Evolutionary conservation across 2,113 vertebrate genomes (phyloP), one percentile per base, ranked within the genome.

Genomic region (Hyperopisus bebe): DNA sequence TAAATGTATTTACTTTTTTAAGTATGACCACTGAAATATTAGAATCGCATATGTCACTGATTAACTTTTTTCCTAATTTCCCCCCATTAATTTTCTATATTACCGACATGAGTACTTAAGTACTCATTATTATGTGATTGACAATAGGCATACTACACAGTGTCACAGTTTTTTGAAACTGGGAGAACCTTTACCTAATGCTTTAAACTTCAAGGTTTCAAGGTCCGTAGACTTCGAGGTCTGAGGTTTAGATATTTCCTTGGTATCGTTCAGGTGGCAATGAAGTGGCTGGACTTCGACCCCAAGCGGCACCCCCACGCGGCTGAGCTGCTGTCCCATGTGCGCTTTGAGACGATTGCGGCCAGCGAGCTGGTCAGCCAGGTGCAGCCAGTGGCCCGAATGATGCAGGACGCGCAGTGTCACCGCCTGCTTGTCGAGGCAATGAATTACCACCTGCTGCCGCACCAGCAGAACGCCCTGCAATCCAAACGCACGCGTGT

Each of bases 361-460:
- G 96, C 97, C 91, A 94, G 95, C 0, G 96, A 97, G 94, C 92
- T 97, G 91, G 96, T 97, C 89, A 96, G 95, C 9, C 94, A 96
- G 48, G 94, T 97, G 90, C 97, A 97, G 90, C 96, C 97, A 0
- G 96, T 97, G 88, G 95, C 97, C 19, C 93, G 92, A 66, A 97
- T 97, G 97, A 97, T 97, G 97, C 94, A 94, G 91, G 96, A 97
- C 62, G 94, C 96, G 0, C 95, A 95, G 86, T 97, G 97, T 88
- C 97, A 97, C 94, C 95, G 94, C 86, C 94, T 97, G 90, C 94
- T 97, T 13, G 96, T 97, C 89, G 96, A 97, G n/a, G 97, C 97
- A 83, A 97, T 97, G 97, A 97, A 97, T 94, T 97, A 97, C 94
- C 97, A 97, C 94, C 94, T 97, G 87, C 95, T 97, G 88, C 97